Evolutionary conservation across 2,888 invertebrate genomes (phyloP).

Genomic region (Ectropis crepuscularia): DNA sequence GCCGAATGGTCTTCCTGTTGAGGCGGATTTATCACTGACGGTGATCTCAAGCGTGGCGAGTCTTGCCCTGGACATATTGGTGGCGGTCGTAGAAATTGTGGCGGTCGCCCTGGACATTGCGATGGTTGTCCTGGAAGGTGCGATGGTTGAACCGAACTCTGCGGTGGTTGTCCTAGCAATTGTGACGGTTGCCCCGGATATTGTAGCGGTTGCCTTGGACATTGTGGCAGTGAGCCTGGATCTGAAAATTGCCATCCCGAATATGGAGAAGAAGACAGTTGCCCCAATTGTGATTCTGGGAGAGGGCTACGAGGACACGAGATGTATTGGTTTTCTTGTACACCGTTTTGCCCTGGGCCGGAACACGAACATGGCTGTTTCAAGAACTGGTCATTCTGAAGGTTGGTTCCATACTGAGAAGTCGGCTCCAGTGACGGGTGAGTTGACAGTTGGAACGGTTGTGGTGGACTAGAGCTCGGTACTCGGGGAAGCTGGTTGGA

Average conservation of each 20-base stretch:
- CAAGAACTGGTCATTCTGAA: neutral
- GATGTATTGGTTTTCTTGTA: constrained; percentile 7
- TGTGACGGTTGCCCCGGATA: too few species aligned
- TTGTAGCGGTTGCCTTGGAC: too few species aligned
- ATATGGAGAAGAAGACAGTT: too few species aligned
- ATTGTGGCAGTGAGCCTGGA: too few species aligned
- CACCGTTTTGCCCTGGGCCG: neutral
- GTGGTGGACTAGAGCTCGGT: neutral
- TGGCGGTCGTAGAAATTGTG: too few species aligned
- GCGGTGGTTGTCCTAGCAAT: too few species aligned
- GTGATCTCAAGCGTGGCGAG: neutral
- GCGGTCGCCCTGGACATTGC: too few species aligned
- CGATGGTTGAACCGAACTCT: too few species aligned
- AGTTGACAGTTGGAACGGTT: constrained; percentile 7
- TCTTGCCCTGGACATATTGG: too few species aligned
- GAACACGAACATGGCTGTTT: constrained; percentile 2
- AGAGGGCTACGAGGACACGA: neutral
- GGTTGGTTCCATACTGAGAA: constrained; percentile 3
- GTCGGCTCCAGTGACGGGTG: neutral
- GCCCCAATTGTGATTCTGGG: too few species aligned
- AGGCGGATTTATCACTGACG: neutral
- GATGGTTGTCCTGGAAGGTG: too few species aligned
- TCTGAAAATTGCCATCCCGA: too few species aligned
- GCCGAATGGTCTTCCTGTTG: neutral
- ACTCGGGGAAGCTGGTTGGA: neutral